Conservation (phyloP, 2,113 vertebrate genomes). For the Callopanchax toddi region DNA sequence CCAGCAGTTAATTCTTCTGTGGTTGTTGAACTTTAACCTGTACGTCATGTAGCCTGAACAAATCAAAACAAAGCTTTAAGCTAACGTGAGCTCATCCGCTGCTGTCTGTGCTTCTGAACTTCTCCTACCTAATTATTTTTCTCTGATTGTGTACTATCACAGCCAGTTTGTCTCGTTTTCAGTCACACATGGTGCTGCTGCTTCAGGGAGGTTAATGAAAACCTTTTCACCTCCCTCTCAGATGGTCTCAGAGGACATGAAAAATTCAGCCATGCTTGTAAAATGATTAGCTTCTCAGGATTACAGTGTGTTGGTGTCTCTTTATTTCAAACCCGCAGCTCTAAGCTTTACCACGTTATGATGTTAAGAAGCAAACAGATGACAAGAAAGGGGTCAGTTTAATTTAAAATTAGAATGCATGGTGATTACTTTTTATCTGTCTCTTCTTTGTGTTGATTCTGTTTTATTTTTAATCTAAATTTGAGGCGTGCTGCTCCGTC, state of each 20-base stretch:
- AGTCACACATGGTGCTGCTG: not conserved
- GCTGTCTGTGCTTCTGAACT: no score
- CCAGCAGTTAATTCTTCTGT: no score
- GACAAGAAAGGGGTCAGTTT: not conserved
- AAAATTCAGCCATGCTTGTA: slow-evolving; percentile 9
- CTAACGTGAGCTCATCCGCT: no score
- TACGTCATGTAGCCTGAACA: no score
- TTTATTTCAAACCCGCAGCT: not conserved
- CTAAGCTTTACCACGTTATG: not conserved
- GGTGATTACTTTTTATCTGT: not conserved
- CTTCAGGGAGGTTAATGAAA: slow-evolving; percentile 14
- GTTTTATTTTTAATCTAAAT: not conserved
- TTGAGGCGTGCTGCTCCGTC: not conserved
- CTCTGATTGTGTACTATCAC: no score
- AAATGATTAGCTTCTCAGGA: not conserved
- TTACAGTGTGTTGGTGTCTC: not conserved
- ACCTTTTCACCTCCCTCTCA: slow-evolving; percentile 13
- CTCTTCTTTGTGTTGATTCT: not conserved
- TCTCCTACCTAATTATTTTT: no score
- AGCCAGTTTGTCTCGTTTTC: no score
- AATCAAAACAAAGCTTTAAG: no score
- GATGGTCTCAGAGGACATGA: slow-evolving; percentile 3
- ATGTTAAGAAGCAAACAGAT: not conserved
- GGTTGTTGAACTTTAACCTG: no score
- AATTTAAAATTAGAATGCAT: not conserved